A percentile compares a stretch with the other conserved stretches of the same genome.
These are phyloP conservation scores for Cossypha heuglini DNA, from an alignment of 2,797 vertebrate species.

Conservation along the genomic window DNA sequence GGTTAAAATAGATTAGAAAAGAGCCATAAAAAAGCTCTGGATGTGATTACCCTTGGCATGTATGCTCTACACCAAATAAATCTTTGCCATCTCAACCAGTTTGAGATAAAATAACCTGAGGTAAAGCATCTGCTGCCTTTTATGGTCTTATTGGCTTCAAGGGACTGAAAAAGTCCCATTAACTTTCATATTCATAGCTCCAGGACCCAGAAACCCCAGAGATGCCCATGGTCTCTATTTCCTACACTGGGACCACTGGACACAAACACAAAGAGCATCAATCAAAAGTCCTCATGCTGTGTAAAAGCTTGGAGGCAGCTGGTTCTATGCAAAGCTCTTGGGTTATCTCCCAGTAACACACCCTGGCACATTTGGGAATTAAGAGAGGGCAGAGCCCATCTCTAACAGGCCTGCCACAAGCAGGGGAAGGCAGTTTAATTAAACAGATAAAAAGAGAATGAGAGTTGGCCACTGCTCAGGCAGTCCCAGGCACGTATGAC, in stretches of 20 bases:
- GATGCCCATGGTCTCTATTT: neutral
- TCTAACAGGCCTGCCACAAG: neutral
- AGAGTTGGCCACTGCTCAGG: neutral
- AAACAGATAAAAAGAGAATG: rapidly evolving
- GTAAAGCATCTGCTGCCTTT: neutral
- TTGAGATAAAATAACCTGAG: neutral
- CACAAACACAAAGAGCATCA: neutral
- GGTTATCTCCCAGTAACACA: neutral
- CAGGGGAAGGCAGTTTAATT: neutral
- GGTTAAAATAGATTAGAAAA: neutral
- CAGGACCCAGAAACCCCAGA: neutral
- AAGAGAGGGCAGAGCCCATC: neutral
- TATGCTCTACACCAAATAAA: neutral
- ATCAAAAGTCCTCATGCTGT: rapidly evolving
- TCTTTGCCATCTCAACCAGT: neutral
- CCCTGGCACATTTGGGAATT: neutral
- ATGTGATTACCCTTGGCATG: too few relatives aligned
- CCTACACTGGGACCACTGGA: neutral
- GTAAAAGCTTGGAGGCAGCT: neutral
- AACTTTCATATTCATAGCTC: neutral
- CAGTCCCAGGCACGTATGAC: rapidly evolving
- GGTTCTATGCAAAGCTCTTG: neutral
- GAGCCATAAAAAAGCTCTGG: neutral
- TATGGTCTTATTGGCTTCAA: neutral
- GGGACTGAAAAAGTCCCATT: neutral